Evolutionary conservation across 2,113 vertebrate species (phyloP).

Genomic region (Dipodomys merriami): DNA sequence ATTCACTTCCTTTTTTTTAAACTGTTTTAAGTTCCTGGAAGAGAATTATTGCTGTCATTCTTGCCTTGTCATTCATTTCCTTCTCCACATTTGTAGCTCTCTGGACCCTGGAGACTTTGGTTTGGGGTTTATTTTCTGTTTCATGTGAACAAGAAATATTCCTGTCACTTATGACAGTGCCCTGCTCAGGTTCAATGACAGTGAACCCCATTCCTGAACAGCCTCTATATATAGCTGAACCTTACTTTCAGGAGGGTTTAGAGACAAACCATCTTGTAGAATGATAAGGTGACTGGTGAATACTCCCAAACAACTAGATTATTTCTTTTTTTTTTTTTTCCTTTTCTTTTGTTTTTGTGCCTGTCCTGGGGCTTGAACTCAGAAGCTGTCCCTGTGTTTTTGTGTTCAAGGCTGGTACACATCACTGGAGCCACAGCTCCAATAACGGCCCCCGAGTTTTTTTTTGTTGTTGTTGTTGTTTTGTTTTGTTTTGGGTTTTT

Average conservation of each 20-base stretch:
- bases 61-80: not conserved
- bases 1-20: conserved; percentile 30
- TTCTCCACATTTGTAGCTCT: not conserved
- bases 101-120: not conserved
- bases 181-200: not conserved
- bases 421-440: too few species aligned
- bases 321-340: too few species aligned
- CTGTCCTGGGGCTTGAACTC: too few species aligned
- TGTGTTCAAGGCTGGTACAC: too few species aligned
- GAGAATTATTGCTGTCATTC: conserved; percentile 58
- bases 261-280: not conserved
- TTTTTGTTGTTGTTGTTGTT: too few species aligned
- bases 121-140: conserved; percentile 46
- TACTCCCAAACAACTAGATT: not conserved
- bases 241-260: not conserved
- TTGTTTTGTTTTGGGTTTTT: too few species aligned
- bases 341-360: not conserved
- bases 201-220: not conserved
- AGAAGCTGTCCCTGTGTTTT: too few species aligned
- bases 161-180: not conserved
- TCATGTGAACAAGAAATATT: not conserved
- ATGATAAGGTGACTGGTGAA: not conserved
- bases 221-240: not conserved
- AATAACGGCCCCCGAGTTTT: too few species aligned
- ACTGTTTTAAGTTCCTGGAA: not conserved